Conservation (phyloP, 2,113 vertebrate species). For the Chaetorhynchus papuensis region DNA sequence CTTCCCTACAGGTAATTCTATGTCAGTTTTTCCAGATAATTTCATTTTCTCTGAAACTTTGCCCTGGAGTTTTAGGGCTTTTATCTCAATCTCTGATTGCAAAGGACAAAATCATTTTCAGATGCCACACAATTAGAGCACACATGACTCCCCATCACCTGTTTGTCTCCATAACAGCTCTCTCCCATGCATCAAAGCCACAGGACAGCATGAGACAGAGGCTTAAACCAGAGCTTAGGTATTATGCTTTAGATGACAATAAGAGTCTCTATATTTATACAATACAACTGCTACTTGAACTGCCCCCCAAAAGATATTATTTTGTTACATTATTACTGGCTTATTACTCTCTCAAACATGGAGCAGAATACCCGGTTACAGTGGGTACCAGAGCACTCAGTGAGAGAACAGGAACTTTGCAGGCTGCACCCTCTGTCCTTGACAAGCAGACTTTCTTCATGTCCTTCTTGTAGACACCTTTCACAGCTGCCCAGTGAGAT, state of each 20-base stretch:
- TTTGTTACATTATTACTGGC: background rate
- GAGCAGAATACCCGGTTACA: background rate
- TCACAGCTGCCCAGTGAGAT: background rate
- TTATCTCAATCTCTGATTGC: background rate
- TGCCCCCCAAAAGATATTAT: background rate
- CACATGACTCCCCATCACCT: background rate
- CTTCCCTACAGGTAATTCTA: background rate
- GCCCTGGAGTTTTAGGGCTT: background rate
- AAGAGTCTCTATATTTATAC: background rate
- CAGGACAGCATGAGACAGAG: background rate
- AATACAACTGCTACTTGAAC: background rate
- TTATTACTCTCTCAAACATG: background rate
- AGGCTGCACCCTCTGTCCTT: background rate
- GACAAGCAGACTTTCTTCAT: background rate
- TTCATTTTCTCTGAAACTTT: background rate
- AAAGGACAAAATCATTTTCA: background rate
- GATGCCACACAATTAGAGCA: background rate
- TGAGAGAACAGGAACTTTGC: background rate
- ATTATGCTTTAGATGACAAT: background rate
- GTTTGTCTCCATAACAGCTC: background rate
- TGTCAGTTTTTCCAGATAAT: background rate
- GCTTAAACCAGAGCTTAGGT: background rate
- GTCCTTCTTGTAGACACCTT: accelerated
- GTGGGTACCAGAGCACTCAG: background rate
- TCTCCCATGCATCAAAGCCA: background rate